Evolutionary conservation across 1,140 invertebrate genomes (phyloP), one percentile per base, ranked within the genome.

Genomic region (Aphelinus atriplicis): DNA sequence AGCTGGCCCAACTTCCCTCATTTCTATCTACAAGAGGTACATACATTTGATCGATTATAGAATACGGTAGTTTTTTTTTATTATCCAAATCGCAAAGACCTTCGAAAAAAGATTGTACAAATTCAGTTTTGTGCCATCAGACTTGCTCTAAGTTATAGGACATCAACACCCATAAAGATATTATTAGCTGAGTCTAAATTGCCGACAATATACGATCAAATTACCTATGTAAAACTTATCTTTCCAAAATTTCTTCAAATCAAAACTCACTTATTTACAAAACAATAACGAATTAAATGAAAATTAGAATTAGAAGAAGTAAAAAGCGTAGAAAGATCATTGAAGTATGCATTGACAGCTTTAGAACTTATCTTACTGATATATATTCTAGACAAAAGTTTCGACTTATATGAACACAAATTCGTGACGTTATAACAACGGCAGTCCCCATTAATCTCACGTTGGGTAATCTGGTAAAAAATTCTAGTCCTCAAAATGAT

Each of bases 11-110:
- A 4, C 43, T 0, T 75, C 64, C 1, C 58, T 78, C 2, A 55
- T 75, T 2, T 48, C 48, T 0, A 42, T 75, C 1, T 73, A 69
- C 26, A 72, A 78, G n/a, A 72, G 73, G 26, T 78, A 43, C 42
- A 26, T 78, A 43, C 42, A 26, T 78, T 7, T 9, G 64, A 1
- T 63, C 77, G 7, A 63, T 68, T 1, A 72, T 75, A 26, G 77
- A 78, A 26, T 78, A 72, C 26, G 53, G 43, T 7, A 53, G 45
- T n/a, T 74, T 74, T 3, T 26, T 42, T 78, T 10, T 78, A 75
- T 42, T 68, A 47, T 51, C 76, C 72, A 0, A 67, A 2, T 9
- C 3, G 10, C 4, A 56, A 2, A 43, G 47, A 57, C 2, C 1
- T 43, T 7, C 58, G 1, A 10, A 1, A 53, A 51, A 73, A 61